Conservation (phyloP, 2,888 invertebrate species). For the Lingula anatina region DNA sequence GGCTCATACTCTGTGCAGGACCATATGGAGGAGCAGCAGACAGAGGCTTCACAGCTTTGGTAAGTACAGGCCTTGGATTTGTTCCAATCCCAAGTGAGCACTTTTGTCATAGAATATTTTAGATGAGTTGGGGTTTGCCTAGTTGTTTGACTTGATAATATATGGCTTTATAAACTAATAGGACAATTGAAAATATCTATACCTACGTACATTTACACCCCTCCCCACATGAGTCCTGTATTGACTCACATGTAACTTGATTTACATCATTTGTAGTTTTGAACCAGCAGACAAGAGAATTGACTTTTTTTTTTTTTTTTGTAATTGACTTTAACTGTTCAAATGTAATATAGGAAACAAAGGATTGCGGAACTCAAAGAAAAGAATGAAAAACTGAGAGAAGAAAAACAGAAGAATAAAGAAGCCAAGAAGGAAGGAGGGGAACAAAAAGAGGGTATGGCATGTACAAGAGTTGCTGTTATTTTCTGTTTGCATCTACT, state of each 20-base stretch:
- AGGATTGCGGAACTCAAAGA: conserved; percentile 29
- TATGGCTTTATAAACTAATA: too few species aligned
- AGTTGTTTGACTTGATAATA: too few species aligned
- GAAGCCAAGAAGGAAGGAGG: conserved; percentile 4
- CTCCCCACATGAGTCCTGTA: too few species aligned
- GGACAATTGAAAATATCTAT: too few species aligned
- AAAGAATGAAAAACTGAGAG: conserved; percentile 25
- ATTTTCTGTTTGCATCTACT: too few species aligned
- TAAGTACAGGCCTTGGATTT: too few species aligned
- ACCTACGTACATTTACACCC: too few species aligned
- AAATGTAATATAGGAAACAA: conserved; percentile 26
- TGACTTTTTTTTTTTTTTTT: neutral
- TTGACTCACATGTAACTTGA: neutral
- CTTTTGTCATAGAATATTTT: too few species aligned
- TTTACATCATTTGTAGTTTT: neutral
- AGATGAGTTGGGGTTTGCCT: too few species aligned
- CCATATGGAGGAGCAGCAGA: conserved; percentile 47
- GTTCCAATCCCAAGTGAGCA: too few species aligned
- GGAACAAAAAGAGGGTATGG: conserved; percentile 13
- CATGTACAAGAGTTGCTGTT: too few species aligned
- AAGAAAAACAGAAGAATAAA: conserved; percentile 17
- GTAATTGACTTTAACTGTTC: too few species aligned
- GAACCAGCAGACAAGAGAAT: conserved; percentile 2
- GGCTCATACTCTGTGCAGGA: conserved; percentile 49
- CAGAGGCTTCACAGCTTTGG: conserved; percentile 36